These are phyloP conservation scores for Watsonalla binaria DNA, from an alignment of 2,888 invertebrate species.

Conservation along the genomic window DNA sequence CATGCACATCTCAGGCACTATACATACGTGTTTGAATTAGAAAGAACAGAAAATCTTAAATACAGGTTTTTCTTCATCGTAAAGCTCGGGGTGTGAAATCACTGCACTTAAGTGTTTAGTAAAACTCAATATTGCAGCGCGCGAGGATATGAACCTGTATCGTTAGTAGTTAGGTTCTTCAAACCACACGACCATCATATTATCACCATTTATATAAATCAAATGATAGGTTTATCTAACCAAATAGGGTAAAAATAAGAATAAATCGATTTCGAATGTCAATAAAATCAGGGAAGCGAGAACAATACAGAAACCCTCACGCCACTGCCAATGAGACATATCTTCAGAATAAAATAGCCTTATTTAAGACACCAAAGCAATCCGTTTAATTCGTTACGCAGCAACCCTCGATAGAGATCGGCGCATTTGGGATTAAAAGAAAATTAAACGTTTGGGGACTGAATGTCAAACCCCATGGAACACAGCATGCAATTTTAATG, in stretches of 20 bases:
- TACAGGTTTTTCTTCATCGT: too few species aligned
- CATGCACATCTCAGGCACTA: too few species aligned
- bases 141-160: too few species aligned
- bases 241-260: slow-evolving; percentile 11
- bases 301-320: slow-evolving; percentile 50
- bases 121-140: too few species aligned
- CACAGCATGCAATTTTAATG: slow-evolving; percentile 16
- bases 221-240: too few species aligned
- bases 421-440: slow-evolving; percentile 75
- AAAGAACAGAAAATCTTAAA: too few species aligned
- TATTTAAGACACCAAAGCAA: slow-evolving; percentile 76
- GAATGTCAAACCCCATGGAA: slow-evolving; percentile 61
- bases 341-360: slow-evolving; percentile 70
- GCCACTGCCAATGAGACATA: slow-evolving; percentile 43
- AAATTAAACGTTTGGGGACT: slow-evolving; percentile 70
- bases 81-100: too few species aligned
- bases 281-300: slow-evolving; percentile 41
- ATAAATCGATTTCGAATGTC: slow-evolving; percentile 25
- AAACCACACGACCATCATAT: too few species aligned
- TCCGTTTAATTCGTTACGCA: slow-evolving; percentile 73
- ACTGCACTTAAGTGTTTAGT: too few species aligned
- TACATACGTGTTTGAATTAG: too few species aligned
- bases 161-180: too few species aligned
- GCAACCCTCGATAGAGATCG: slow-evolving; percentile 71
- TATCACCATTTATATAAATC: too few species aligned